phyloP scores from a whole-genome alignment of 2,797 vertebrate species.

The Cynopterus sphinx region DNA sequence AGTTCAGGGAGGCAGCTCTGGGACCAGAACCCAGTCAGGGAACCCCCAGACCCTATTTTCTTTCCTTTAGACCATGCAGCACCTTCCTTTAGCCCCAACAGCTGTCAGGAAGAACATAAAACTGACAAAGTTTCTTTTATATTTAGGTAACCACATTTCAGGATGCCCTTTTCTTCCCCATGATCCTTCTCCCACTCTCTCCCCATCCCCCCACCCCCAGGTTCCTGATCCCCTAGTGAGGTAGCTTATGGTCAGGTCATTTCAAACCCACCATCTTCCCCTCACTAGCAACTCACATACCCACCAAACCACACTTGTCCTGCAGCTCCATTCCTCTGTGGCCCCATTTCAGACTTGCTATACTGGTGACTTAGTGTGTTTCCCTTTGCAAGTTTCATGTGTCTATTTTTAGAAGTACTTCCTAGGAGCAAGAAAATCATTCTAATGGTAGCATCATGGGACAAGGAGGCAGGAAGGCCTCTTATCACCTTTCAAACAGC shows the following conservation, averaged over 20 bases:
- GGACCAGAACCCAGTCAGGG: background rate
- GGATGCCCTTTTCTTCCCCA: background rate
- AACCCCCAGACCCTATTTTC: background rate
- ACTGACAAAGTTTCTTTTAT: background rate
- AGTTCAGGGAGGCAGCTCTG: background rate
- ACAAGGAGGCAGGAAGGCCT: background rate
- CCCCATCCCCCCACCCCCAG: background rate
- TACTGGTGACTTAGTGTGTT: background rate
- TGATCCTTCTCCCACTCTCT: background rate
- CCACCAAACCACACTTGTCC: background rate
- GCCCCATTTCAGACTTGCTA: background rate
- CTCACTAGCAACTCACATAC: background rate
- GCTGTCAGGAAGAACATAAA: background rate
- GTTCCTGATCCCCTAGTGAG: background rate
- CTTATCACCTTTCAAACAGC: background rate
- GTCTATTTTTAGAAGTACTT: background rate
- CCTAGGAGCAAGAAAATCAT: background rate
- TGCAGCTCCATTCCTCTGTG: background rate
- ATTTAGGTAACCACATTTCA: background rate
- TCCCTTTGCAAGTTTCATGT: background rate
- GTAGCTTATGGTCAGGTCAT: background rate
- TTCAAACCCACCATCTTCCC: background rate
- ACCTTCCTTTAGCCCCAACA: too few relatives aligned
- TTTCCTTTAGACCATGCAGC: background rate
- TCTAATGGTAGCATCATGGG: background rate